These are phyloP conservation scores for Heteromurus nitidus DNA, from an alignment of 2,888 invertebrate species.

Conservation along the genomic window DNA sequence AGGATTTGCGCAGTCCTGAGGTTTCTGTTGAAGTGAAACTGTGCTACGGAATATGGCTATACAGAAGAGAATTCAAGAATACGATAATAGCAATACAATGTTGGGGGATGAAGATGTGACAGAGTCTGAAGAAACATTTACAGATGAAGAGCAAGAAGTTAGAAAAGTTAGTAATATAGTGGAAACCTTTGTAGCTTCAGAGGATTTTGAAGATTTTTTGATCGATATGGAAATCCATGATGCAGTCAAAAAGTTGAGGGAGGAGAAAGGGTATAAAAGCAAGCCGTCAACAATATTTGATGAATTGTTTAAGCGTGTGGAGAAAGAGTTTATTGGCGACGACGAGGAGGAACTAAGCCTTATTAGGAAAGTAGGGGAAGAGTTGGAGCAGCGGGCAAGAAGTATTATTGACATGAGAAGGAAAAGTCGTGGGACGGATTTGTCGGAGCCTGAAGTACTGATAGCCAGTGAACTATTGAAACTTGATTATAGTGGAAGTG, in stretches of 20 bases:
- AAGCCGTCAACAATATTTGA: slow-evolving; percentile 62
- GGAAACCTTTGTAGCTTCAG: slow-evolving; percentile 61
- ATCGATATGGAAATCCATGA: slow-evolving; percentile 68
- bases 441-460: slow-evolving; percentile 49
- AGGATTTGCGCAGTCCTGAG: slow-evolving; percentile 47
- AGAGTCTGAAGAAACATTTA: not conserved
- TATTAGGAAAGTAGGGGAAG: slow-evolving; percentile 64
- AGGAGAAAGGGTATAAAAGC: slow-evolving; percentile 65
- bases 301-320: slow-evolving; percentile 65
- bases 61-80: slow-evolving; percentile 61
- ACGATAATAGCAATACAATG: slow-evolving; percentile 42
- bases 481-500: slow-evolving; percentile 55
- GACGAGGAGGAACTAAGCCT: slow-evolving; percentile 64
- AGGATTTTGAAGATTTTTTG: slow-evolving; percentile 68
- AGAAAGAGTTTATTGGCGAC: slow-evolving; percentile 67
- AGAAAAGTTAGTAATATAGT: slow-evolving; percentile 55
- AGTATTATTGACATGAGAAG: slow-evolving; percentile 56
- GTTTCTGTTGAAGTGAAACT: slow-evolving; percentile 62
- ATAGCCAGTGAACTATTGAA: slow-evolving; percentile 62
- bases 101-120: not conserved
- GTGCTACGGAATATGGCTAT: slow-evolving; percentile 63
- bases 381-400: slow-evolving; percentile 60
- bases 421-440: slow-evolving; percentile 47
- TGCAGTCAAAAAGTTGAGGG: slow-evolving; percentile 56
- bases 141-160: slow-evolving; percentile 30